Evolutionary conservation across 2,888 invertebrate genomes (phyloP).

Genomic region (Cryptocheilus praepositus): DNA sequence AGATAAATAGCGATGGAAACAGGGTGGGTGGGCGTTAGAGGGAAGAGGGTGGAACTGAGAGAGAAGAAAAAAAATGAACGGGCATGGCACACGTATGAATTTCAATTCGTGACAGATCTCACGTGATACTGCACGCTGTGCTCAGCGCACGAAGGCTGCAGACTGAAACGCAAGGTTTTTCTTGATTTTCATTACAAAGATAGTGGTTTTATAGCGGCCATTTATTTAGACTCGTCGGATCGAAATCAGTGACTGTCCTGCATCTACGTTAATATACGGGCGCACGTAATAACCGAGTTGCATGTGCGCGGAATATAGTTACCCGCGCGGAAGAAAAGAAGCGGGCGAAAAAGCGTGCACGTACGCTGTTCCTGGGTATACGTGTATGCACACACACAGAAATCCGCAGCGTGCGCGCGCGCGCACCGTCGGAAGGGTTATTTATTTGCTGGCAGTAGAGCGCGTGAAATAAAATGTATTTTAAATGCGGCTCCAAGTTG

Average conservation of each 20-base stretch:
- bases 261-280: constrained; percentile 21
- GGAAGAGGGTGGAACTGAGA: not conserved
- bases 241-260: constrained; percentile 33
- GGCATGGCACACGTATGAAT: constrained; percentile 42
- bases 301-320: constrained; percentile 5
- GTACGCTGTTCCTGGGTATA: too few species aligned
- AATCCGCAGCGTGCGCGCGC: too few species aligned
- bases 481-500: too few species aligned
- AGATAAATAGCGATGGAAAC: constrained; percentile 9
- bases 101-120: constrained; percentile 51
- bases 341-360: not conserved
- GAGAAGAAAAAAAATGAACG: constrained; percentile 4
- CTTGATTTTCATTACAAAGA: constrained; percentile 31
- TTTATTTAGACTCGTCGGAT: constrained; percentile 37
- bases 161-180: constrained; percentile 20
- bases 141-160: constrained; percentile 14
- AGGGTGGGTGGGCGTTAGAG: not conserved
- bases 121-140: constrained; percentile 9
- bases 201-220: constrained; percentile 24
- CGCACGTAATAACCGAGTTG: constrained; percentile 24
- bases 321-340: constrained; percentile 4
- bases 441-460: too few species aligned
- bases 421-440: too few species aligned
- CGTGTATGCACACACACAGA: too few species aligned
- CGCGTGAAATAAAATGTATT: too few species aligned